Percentiles rank a stretch among this genome's conserved stretches.
Evolutionary conservation across 2,113 vertebrate species (phyloP).

Genomic region (Scolopax mira): DNA sequence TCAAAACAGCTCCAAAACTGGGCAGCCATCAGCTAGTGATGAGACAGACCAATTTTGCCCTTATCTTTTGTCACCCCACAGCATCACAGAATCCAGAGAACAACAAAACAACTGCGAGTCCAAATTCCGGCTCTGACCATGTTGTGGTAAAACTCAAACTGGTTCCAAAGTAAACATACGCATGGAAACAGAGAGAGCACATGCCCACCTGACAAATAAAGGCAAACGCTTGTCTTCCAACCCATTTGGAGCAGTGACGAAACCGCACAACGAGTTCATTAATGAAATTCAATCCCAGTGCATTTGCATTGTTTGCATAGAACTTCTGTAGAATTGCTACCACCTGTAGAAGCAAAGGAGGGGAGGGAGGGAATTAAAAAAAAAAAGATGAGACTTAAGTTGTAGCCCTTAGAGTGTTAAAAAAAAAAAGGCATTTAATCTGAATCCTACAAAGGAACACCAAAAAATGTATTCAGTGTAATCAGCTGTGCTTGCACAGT

Average conservation of each 20-base stretch:
- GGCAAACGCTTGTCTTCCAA: constrained; percentile 78
- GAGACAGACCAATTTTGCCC: not conserved
- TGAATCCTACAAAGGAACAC: not conserved
- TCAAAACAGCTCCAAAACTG: not conserved
- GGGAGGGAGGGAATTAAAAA: too few relatives aligned
- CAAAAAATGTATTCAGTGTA: not conserved
- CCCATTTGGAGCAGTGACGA: constrained; percentile 76
- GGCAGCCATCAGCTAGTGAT: not conserved
- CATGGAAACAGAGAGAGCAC: not conserved
- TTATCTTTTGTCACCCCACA: not conserved
- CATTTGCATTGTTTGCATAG: constrained; percentile 48
- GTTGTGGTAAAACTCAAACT: not conserved
- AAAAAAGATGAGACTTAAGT: not conserved
- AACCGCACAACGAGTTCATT: constrained; percentile 68
- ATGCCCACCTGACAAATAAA: constrained; percentile 79
- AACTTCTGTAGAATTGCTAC: constrained; percentile 77
- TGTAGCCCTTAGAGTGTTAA: not conserved
- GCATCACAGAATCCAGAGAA: not conserved
- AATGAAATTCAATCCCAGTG: constrained; percentile 71
- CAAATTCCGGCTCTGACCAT: not conserved
- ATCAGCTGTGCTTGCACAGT: not conserved
- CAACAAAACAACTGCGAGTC: rapidly evolving
- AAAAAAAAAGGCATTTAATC: not conserved
- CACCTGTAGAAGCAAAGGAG: constrained; percentile 41
- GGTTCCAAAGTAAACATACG: not conserved